Evolutionary conservation across 2,113 vertebrate species (phyloP).

Genomic region (Terrapene triunguis): DNA sequence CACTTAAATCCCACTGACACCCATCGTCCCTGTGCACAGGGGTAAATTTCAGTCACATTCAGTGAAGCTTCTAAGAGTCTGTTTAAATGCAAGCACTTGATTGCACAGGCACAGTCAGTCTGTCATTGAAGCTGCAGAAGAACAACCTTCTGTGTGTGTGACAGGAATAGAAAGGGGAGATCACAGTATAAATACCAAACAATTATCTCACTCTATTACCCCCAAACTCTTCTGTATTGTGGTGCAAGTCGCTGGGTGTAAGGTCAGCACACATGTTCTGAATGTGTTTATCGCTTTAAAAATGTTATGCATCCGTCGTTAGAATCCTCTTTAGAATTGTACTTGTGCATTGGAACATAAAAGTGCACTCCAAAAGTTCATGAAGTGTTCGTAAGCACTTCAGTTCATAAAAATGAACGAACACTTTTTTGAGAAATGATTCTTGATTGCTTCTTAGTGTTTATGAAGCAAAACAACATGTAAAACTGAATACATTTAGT

Average conservation of each 20-base stretch:
- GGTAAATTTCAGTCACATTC: conserved; percentile 7
- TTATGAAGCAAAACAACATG: conserved; percentile 7
- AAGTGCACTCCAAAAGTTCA: conserved; percentile 14
- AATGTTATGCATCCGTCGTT: neutral
- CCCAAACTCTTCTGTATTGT: neutral
- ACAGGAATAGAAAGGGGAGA: conserved; percentile 37
- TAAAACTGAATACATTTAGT: neutral
- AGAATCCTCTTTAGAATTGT: neutral
- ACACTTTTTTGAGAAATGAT: neutral
- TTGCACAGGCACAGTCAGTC: conserved; percentile 27
- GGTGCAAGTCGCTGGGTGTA: neutral
- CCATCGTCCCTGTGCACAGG: neutral
- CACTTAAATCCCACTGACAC: neutral
- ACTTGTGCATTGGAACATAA: conserved; percentile 23
- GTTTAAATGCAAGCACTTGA: conserved; percentile 59
- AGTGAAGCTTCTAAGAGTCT: neutral
- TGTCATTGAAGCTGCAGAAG: conserved; percentile 20
- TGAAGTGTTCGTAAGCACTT: conserved; percentile 20
- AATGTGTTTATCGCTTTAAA: conserved; percentile 7
- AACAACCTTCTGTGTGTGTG: neutral
- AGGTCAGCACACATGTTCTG: conserved; percentile 17
- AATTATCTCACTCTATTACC: neutral
- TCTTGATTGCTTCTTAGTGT: neutral
- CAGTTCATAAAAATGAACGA: conserved; percentile 37
- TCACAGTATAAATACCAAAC: conserved; percentile 17